Conservation (phyloP, 2,888 invertebrate genomes). For the Cenopis cana region DNA sequence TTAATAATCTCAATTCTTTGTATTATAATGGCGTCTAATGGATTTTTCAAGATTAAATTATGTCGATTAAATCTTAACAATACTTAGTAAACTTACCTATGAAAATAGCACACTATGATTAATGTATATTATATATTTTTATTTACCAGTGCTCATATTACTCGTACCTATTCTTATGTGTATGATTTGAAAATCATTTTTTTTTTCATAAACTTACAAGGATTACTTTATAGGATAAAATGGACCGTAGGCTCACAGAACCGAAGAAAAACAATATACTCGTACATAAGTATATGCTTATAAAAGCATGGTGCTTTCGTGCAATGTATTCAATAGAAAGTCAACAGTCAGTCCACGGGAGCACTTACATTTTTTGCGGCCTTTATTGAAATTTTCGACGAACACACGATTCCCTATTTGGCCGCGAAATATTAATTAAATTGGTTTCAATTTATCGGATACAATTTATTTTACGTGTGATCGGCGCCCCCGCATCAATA, state of each 20-base stretch:
- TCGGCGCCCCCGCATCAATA: conserved; percentile 56
- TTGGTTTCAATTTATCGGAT: neutral
- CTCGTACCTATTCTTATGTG: neutral
- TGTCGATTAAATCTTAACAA: neutral
- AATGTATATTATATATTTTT: neutral
- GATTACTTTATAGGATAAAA: neutral
- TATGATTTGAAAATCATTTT: neutral
- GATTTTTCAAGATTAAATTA: neutral
- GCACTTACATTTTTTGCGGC: conserved; percentile 27
- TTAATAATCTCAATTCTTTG: neutral
- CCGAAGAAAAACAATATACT: neutral
- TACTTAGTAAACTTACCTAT: neutral
- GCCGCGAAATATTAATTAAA: conserved; percentile 30
- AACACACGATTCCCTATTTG: conserved; percentile 28
- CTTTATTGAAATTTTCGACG: conserved; percentile 19
- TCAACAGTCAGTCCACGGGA: conserved; percentile 5
- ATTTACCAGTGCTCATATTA: neutral
- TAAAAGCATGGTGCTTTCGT: neutral
- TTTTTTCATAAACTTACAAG: too few relatives aligned
- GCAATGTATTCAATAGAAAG: conserved; percentile 19
- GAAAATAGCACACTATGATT: too few relatives aligned
- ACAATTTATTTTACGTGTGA: conserved; percentile 54
- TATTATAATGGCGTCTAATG: conserved; percentile 14
- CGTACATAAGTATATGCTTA: too few relatives aligned
- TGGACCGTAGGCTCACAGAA: neutral